These are phyloP conservation scores for Grantiella picta DNA, from an alignment of 2,113 vertebrate genomes.

Conservation along the genomic window DNA sequence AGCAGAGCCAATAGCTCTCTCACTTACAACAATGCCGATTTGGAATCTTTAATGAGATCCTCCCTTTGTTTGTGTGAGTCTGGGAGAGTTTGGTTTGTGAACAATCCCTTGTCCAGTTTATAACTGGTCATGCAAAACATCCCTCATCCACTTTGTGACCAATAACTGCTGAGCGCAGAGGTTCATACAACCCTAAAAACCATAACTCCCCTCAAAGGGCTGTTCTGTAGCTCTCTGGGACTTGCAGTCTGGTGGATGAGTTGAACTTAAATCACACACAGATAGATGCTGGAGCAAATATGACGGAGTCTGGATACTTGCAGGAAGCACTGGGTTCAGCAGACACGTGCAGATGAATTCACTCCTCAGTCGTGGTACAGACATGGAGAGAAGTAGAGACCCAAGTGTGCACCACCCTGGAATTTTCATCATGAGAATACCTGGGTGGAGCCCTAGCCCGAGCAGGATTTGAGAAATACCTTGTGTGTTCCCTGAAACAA, in stretches of 20 bases:
- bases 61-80: background rate
- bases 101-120: background rate
- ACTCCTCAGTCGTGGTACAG: background rate
- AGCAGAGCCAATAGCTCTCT: background rate
- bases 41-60: background rate
- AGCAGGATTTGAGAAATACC: background rate
- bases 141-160: background rate
- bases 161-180: background rate
- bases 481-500: background rate
- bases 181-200: background rate
- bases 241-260: background rate
- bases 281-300: background rate
- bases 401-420: background rate
- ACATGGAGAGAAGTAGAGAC: background rate
- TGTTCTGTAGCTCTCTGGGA: background rate
- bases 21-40: background rate
- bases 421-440: background rate
- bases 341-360: background rate
- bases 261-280: background rate
- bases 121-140: background rate
- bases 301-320: background rate
- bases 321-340: background rate
- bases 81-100: background rate
- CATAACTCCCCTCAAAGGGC: accelerated
- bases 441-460: background rate